A percentile compares a stretch with the other conserved stretches of the same genome.
Conservation (phyloP, 2,888 invertebrate species). For the Tipula lateralis region DNA sequence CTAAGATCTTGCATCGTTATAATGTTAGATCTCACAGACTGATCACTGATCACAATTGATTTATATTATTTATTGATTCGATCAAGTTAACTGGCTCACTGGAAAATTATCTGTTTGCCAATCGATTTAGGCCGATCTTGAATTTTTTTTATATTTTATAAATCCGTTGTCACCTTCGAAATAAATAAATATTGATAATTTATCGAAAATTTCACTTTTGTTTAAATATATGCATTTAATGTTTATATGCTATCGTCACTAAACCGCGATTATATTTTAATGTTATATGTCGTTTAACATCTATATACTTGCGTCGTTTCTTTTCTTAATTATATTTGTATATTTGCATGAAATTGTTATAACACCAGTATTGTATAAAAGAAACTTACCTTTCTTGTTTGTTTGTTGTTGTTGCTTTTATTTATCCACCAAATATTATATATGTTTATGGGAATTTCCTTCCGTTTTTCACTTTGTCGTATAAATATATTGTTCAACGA, state of each 20-base stretch:
- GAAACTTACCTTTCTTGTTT: neutral
- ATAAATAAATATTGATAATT: neutral
- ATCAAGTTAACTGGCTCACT: neutral
- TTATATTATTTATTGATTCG: too few species aligned
- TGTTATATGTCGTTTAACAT: neutral
- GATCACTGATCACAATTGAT: too few species aligned
- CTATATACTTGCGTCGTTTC: neutral
- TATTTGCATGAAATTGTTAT: neutral
- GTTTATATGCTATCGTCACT: neutral
- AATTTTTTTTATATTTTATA: neutral
- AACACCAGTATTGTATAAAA: neutral
- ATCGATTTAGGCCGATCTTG: too few species aligned
- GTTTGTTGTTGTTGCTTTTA: neutral
- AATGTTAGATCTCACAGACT: too few species aligned
- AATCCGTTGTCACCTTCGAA: conserved; percentile 24
- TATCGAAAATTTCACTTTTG: neutral
- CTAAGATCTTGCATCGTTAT: too few species aligned
- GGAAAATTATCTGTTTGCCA: neutral
- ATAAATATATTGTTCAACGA: neutral
- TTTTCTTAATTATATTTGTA: neutral
- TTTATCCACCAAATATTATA: neutral
- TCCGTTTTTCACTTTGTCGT: neutral
- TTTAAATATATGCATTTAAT: neutral
- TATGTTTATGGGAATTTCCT: neutral
- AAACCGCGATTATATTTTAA: neutral